A percentile compares a stretch with the other conserved stretches of the same genome.
These are phyloP conservation scores for Donacobius atricapilla DNA, from an alignment of 2,113 vertebrate genomes.

Conservation along the genomic window DNA sequence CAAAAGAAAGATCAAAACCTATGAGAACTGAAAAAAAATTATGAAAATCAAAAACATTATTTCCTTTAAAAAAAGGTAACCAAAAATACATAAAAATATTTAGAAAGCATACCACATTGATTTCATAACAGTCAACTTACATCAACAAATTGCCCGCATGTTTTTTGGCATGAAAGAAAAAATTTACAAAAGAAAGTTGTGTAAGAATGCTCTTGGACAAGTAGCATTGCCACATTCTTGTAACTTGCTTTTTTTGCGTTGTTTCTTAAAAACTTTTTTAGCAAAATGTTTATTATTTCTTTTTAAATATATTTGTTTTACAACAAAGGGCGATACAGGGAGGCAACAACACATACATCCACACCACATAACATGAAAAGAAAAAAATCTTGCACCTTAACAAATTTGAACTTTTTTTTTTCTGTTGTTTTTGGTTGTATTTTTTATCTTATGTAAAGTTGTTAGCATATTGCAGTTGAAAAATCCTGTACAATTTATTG, in stretches of 20 bases:
- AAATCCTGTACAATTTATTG: constrained; percentile 77
- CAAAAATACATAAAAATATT: constrained; percentile 76
- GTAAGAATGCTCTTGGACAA: constrained; percentile 98
- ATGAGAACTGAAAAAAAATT: constrained; percentile 69
- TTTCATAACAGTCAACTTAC: constrained; percentile 93
- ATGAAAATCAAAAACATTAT: constrained; percentile 58
- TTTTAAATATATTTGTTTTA: constrained; percentile 79
- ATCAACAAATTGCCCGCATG: constrained; percentile 99
- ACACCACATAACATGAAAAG: constrained; percentile 99
- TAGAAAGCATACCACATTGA: constrained; percentile 88
- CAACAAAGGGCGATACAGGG: constrained; percentile 91
- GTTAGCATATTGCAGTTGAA: constrained; percentile 71
- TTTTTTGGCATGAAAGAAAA: constrained; percentile 99
- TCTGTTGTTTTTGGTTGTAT: constrained; percentile 72
- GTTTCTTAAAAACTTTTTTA: constrained; percentile 78
- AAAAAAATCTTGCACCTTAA: constrained; percentile 87
- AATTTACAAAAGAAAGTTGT: constrained; percentile 99
- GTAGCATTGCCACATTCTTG: constrained; percentile 89
- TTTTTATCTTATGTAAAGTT: constrained; percentile 78
- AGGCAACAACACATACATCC: constrained; percentile 98
- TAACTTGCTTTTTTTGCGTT: constrained; percentile 81
- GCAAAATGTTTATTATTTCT: constrained; percentile 73
- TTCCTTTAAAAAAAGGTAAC: constrained; percentile 43
- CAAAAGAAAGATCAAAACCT: constrained; percentile 78
- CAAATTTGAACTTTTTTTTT: constrained; percentile 55